Evolutionary conservation across 2,113 vertebrate genomes (phyloP), one percentile per base, ranked within the genome.

Genomic region (Heterocephalus glaber): DNA sequence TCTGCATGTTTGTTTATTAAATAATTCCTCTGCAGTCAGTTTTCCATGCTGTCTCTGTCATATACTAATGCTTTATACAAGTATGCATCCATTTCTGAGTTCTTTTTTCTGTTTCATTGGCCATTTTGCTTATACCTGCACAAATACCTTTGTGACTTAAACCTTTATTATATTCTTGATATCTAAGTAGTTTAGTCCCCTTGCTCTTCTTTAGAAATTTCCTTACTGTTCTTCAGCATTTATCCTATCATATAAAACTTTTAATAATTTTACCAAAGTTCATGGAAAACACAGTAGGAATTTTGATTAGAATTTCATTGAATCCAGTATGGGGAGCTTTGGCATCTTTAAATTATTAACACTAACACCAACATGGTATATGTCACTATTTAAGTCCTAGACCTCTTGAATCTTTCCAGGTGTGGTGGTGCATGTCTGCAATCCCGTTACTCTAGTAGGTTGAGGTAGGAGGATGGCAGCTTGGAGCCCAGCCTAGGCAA

Each of bases 211-310:
- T 77, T 84, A 76, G 20, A 56, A 22, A 44, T 84, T 65, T 47
- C 10, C n/a, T 44, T 83, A 30, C 30, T 54, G 12, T 76, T 84
- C 79, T 58, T 63, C 24, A 90, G 7, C 22, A 24, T 85, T 86
- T 84, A 35, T 49, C 17, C 11, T 77, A 66, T 47, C 12, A 56
- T 81, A 41, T 54, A 58, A 49, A 33, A 8, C 5, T 74, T 72
- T 47, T 33, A 88, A 76, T 44, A 83, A 38, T 49, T 88, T 76
- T 81, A 33, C 79, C 52, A 61, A 61, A 92, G 83, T 68, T 96
- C 41, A 33, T 83, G 47, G 44, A 63, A 89, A 85, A 83, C 26
- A 6, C 47, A 49, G 17, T 60, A 83, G 49, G 28, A 58, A 66
- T 88, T 88, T 90, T 94, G 33, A 41, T 83, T 68, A 54, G 41